Base-by-base conservation (phyloP, 2,797 vertebrate genomes). In the Rhinichthys osculus region DNA sequence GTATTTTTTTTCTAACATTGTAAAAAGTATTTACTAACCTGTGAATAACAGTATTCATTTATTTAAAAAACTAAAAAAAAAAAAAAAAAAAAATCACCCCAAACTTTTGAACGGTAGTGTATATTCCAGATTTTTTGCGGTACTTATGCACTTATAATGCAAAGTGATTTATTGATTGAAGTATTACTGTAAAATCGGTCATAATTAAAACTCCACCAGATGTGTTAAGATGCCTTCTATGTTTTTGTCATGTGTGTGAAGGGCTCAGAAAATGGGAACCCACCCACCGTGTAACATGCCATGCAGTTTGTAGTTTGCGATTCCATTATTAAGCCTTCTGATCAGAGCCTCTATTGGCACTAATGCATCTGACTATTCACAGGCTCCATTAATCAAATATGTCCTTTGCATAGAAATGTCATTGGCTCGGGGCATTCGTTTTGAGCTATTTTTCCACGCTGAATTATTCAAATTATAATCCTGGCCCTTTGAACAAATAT, bases 391-490 rank as follows among this genome's bases (percentile, higher is more conserved):
- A 85, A 88, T 88, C 87, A 82, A 86, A 88, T 83, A 86, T 83
- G 84, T 79, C 78, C 79, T 54, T 67, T 72, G 88, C 78, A 85
- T 83, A 81, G 62, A 87, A 87, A 87, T 85, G 88, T 87, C 80
- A 89, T 87, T 89, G 86, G 81, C 88, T 87, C 81, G n/a, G 76
- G 84, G 84, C 86, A 19, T 84, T 84, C 66, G 62, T 80, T 87
- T 85, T 72, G 80, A 87, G 88, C 83, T 86, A 89, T 83, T 88
- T 81, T 81, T 88, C 83, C 77, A 87, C 69, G 82, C 69, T 88
- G 76, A 90, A 86, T 90, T 82, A 88, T 88, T 87, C 78, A 82
- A 90, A 90, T 89, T 82, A 87, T 86, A 84, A 87, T 79, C 73
- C 81, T 80, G 74, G 70, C 81, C 86, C 84, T 84, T 70, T 90